Base-by-base conservation (phyloP, 2,113 vertebrate species). In the Megatriorchis doriae region DNA sequence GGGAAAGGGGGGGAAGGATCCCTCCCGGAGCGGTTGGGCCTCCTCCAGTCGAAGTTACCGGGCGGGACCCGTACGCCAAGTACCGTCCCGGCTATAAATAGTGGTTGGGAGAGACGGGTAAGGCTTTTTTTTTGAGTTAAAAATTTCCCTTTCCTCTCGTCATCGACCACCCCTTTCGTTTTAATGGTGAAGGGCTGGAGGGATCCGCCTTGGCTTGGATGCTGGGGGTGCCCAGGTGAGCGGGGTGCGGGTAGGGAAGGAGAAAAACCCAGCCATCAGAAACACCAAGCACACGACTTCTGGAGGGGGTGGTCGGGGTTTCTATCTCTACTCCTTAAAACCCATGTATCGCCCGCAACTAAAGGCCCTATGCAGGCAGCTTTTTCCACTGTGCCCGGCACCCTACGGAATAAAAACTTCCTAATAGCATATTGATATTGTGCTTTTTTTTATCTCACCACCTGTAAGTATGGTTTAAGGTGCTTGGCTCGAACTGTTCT, bases 51-150 rank as follows among this genome's bases (percentile, higher is more conserved):
- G 47, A 75, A 95, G 93, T 88, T 90, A 80, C 91, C 92, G 93
- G 94, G 78, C 48, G 79, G 94, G 85, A 92, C 86, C 81, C 55
- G 62, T 42, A 55, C 68, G 48, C 74, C 55, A 17, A 87, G 81
- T 90, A 58, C 52, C 50, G 89, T 88, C 91, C 96, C 75, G 66
- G 47, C 89, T 94, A 80, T 92, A 95, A 95, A 92, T 92, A 92
- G 91, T 71, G 86, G 86, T 74, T 48, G 58, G 65, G 52, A 85
- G 61, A 90, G 61, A 42, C 70, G 50, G 11, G 23, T 22, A 25
- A 29, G 32, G 56, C 32, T 16, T 55, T 50, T 55, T 86, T 74
- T 79, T 47, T 16, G 59, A 86, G 61, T 86, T 70, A 32, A 34
- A 32, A 34, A 63, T 93, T 96, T 88, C 38, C 45, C 36, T 62